Percentiles rank a stretch among this genome's conserved stretches.
Conservation (phyloP, 2,113 vertebrate species). For the Equus przewalskii region DNA sequence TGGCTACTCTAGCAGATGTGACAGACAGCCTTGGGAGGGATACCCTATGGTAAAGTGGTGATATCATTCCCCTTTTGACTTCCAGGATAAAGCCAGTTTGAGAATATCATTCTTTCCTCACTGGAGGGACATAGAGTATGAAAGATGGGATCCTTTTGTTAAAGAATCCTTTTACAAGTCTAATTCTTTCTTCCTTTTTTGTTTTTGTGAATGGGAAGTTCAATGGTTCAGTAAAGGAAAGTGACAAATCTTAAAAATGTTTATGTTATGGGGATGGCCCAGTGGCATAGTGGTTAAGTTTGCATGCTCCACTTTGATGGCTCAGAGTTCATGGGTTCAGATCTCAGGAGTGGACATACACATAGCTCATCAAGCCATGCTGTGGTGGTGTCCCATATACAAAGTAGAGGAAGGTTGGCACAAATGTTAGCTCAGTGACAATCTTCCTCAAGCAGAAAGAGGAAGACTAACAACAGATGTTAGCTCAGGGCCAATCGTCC, state of each 20-base stretch:
- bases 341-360: no score
- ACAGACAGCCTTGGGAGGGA: not conserved
- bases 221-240: not conserved
- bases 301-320: no score
- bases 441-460: no score
- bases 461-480: no score
- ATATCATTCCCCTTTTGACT: slow-evolving; percentile 3
- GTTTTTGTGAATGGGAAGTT: not conserved
- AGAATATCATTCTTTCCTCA: not conserved
- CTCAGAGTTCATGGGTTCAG: no score
- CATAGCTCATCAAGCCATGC: no score
- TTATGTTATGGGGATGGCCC: not conserved
- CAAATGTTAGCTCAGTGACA: no score
- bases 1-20: not conserved
- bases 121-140: not conserved
- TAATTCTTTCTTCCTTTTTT: not conserved
- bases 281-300: no score
- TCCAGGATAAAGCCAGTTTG: not conserved
- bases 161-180: not conserved
- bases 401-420: no score
- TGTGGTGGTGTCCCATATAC: no score
- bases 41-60: not conserved
- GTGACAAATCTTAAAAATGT: not conserved
- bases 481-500: no score
- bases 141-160: not conserved